These are phyloP conservation scores for Drosophila fungiperda DNA, from an alignment of 2,888 invertebrate species.

Conservation along the genomic window DNA sequence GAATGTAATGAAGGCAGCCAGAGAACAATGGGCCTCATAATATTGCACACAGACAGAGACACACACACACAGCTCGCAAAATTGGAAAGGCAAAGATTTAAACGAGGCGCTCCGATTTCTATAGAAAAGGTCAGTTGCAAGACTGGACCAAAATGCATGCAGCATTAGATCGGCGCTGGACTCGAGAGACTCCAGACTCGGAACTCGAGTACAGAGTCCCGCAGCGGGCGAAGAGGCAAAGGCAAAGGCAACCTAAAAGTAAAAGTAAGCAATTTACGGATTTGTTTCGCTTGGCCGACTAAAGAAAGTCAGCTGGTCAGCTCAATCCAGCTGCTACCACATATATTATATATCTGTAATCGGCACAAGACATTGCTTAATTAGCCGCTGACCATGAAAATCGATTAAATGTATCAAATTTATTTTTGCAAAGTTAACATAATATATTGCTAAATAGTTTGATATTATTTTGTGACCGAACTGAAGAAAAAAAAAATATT, in stretches of 20 bases:
- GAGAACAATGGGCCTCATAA: conserved; percentile 74
- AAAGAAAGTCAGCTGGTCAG: conserved; percentile 71
- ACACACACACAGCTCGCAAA: conserved; percentile 1
- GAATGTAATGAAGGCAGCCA: conserved; percentile 70
- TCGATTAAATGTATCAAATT: conserved; percentile 62
- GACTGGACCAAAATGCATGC: conserved; percentile 28
- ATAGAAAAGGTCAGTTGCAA: conserved; percentile 55
- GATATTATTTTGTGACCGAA: neutral
- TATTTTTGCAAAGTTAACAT: conserved; percentile 18
- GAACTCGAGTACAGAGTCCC: conserved; percentile 1
- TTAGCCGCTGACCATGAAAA: conserved; percentile 64
- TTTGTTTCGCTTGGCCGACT: conserved; percentile 66
- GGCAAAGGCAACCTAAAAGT: conserved; percentile 46
- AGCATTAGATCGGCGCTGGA: conserved; percentile 18
- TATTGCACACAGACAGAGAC: conserved; percentile 46
- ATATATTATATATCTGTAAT: conserved; percentile 11
- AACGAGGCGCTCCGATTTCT: conserved; percentile 62
- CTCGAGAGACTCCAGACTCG: neutral
- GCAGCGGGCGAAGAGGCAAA: conserved; percentile 21
- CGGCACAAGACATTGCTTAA: conserved; percentile 48
- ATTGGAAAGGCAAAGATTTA: conserved; percentile 45
- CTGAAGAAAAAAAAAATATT: neutral
- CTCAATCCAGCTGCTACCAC: conserved; percentile 45
- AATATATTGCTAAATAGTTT: neutral
- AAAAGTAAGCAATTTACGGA: conserved; percentile 77